These are phyloP conservation scores for Chironomus tepperi DNA, from an alignment of 1,140 invertebrate genomes.

Conservation along the genomic window DNA sequence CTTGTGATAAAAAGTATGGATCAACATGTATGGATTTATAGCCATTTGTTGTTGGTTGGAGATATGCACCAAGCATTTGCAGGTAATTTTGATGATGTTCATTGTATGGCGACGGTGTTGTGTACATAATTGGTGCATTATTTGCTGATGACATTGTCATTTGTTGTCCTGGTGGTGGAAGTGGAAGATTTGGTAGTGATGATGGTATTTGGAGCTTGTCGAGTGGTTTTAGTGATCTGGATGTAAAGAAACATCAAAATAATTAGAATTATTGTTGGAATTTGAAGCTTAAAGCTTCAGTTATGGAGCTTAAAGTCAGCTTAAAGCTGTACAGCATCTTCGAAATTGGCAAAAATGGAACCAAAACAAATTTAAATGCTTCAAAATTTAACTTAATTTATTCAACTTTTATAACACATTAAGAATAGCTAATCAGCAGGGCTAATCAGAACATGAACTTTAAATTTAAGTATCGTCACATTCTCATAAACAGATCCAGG, in stretches of 20 bases:
- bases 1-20: slow-evolving; percentile 58
- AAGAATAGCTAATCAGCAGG: not conserved
- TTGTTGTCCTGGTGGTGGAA: slow-evolving; percentile 31
- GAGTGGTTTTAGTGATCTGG: not conserved
- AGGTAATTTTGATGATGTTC: slow-evolving; percentile 47
- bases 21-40: slow-evolving; percentile 50
- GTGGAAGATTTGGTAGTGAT: slow-evolving; percentile 24
- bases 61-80: slow-evolving; percentile 55
- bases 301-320: no score
- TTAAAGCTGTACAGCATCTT: no score
- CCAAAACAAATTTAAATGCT: slow-evolving; percentile 37
- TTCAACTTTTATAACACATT: slow-evolving; percentile 31
- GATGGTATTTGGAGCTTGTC: slow-evolving; percentile 16
- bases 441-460: not conserved
- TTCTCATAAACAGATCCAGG: not conserved
- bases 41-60: slow-evolving; percentile 47
- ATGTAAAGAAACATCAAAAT: no score
- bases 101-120: slow-evolving; percentile 40
- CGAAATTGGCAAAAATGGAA: no score
- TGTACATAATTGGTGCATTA: slow-evolving; percentile 36
- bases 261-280: not conserved
- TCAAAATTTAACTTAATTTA: slow-evolving; percentile 32
- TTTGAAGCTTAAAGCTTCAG: slow-evolving; percentile 28
- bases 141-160: slow-evolving; percentile 30
- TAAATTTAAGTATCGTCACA: not conserved